A percentile compares a stretch with the other conserved stretches of the same genome.
Conservation (phyloP, 2,888 invertebrate genomes). For the Mantis religiosa region DNA sequence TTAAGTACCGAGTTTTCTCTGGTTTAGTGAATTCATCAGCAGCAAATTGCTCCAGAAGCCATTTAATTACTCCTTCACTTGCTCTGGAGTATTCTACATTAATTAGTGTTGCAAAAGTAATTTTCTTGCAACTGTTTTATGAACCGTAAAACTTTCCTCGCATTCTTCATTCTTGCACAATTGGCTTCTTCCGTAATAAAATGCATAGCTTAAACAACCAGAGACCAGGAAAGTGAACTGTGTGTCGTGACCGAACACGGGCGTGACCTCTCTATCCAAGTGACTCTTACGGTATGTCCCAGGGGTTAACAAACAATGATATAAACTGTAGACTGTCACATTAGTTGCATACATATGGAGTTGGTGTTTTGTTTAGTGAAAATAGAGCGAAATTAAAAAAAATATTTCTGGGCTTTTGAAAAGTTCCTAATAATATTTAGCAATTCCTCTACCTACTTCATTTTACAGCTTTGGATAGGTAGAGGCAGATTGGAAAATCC, state of each 20-base stretch:
- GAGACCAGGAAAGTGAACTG: not conserved
- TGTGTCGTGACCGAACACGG: not conserved
- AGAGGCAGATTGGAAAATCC: too few species aligned
- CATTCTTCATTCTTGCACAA: not conserved
- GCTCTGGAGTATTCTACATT: not conserved
- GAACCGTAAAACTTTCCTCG: not conserved
- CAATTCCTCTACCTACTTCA: too few species aligned
- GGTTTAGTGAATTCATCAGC: not conserved
- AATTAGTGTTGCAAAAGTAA: not conserved
- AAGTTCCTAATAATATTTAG: too few species aligned
- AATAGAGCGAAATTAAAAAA: too few species aligned
- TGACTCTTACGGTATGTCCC: not conserved
- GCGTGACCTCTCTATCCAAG: not conserved
- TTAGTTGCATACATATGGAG: too few species aligned
- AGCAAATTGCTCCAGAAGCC: not conserved
- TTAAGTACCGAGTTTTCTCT: not conserved
- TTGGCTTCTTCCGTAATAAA: not conserved
- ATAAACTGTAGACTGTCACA: too few species aligned
- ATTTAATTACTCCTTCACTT: not conserved
- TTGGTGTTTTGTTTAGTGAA: too few species aligned
- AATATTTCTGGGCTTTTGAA: too few species aligned
- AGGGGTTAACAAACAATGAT: not conserved
- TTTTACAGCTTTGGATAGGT: too few species aligned
- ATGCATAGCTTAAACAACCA: not conserved
- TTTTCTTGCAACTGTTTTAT: not conserved